These are phyloP conservation scores for Eudasyphora cyanicolor DNA, from an alignment of 2,888 invertebrate species.

Conservation along the genomic window DNA sequence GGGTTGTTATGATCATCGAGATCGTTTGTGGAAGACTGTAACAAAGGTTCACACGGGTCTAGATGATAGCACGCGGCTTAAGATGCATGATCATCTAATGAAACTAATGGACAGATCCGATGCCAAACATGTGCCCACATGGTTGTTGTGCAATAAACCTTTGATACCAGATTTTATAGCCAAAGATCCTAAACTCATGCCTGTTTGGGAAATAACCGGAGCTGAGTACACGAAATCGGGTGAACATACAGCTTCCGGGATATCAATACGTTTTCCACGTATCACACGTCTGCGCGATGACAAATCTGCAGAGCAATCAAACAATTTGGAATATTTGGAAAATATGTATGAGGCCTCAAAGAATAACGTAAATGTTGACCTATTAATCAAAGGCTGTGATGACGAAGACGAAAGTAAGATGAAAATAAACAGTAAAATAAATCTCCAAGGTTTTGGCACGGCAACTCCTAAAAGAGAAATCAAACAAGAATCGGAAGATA, in stretches of 20 bases:
- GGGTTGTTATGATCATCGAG: conserved; percentile 89
- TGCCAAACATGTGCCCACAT: conserved; percentile 85
- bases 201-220: conserved; percentile 96
- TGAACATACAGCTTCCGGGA: conserved; percentile 94
- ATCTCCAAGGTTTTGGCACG: conserved; percentile 55
- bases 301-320: conserved; percentile 92
- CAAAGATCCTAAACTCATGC: conserved; percentile 89
- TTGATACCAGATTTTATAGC: conserved; percentile 95
- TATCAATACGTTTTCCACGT: conserved; percentile 95
- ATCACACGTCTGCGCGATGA: conserved; percentile 91
- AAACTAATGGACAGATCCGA: conserved; percentile 90
- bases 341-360: conserved; percentile 85
- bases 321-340: conserved; percentile 87
- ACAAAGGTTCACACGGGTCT: conserved; percentile 95
- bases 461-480: conserved; percentile 69
- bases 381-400: conserved; percentile 73
- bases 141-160: conserved; percentile 90
- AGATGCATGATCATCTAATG: conserved; percentile 84
- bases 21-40: conserved; percentile 91
- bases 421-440: conserved; percentile 67
- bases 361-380: conserved; percentile 77
- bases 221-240: conserved; percentile 90
- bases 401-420: conserved; percentile 52
- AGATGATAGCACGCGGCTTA: conserved; percentile 91
- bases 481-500: conserved; percentile 41